Evolutionary conservation across 2,113 vertebrate species (phyloP).

Genomic region (Empidonax traillii): DNA sequence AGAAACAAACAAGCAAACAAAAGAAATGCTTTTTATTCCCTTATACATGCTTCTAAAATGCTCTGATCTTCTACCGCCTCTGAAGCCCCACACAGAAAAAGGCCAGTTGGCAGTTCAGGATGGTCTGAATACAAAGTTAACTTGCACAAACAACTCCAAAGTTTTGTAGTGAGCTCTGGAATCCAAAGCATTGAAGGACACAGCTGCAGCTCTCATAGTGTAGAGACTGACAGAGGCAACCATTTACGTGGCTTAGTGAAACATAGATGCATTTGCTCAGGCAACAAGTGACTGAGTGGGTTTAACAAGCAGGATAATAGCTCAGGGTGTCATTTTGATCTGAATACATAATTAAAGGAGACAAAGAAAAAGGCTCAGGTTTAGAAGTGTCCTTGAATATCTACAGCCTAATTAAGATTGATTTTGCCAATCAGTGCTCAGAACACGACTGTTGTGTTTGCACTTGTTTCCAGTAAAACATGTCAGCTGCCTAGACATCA

Average conservation of each 20-base stretch:
- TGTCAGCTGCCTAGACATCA: not conserved
- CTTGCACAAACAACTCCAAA: not conserved
- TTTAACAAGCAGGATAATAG: slow-evolving; percentile 52
- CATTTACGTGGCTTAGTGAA: not conserved
- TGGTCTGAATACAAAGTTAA: not conserved
- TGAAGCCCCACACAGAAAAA: not conserved
- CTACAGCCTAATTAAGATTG: slow-evolving; percentile 29
- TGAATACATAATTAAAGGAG: slow-evolving; percentile 55
- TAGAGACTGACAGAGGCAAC: not conserved
- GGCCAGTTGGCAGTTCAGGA: not conserved
- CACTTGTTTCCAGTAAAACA: not conserved
- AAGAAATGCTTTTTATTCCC: rapidly evolving
- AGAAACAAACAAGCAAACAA: not conserved
- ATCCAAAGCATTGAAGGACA: not conserved
- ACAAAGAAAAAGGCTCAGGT: slow-evolving; percentile 43
- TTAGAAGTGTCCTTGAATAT: slow-evolving; percentile 49
- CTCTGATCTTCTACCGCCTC: not conserved
- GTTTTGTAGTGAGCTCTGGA: not conserved
- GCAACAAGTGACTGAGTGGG: slow-evolving; percentile 18
- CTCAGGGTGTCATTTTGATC: slow-evolving; percentile 51
- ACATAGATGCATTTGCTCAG: not conserved
- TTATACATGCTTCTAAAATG: not conserved
- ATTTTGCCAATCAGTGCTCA: slow-evolving; percentile 14
- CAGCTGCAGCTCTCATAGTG: not conserved
- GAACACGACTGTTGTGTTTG: not conserved